Conservation (phyloP, 2,888 invertebrate species). For the Mythimna loreyi region DNA sequence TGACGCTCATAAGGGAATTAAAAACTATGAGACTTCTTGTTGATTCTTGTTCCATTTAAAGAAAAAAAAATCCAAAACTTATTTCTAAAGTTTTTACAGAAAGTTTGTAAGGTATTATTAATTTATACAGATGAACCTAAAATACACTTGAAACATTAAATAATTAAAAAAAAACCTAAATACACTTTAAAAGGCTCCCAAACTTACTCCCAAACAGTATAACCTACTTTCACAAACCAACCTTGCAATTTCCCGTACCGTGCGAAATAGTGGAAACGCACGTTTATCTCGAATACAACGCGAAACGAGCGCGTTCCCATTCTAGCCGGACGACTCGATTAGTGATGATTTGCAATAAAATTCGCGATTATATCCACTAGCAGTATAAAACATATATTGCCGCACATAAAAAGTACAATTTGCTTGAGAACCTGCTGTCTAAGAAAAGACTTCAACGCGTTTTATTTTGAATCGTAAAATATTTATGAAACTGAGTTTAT, state of each 20-base stretch:
- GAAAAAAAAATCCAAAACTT: no score
- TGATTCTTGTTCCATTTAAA: no score
- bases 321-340: conserved; percentile 72
- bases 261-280: conserved; percentile 69
- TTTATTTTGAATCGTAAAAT: conserved; percentile 11
- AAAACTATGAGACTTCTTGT: no score
- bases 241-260: conserved; percentile 41
- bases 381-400: conserved; percentile 44
- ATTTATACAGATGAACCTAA: no score
- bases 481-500: conserved; percentile 1
- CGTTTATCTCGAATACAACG: conserved; percentile 71
- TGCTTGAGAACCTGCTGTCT: conserved; percentile 35
- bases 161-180: background rate
- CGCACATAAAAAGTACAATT: conserved; percentile 32
- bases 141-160: background rate
- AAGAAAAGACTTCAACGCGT: conserved; percentile 77
- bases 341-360: conserved; percentile 71
- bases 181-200: background rate
- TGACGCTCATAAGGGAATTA: no score
- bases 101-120: no score
- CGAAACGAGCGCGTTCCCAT: conserved; percentile 80
- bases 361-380: conserved; percentile 65
- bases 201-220: background rate
- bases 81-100: no score
- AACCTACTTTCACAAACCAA: conserved; percentile 30